Evolutionary conservation across 2,797 vertebrate genomes (phyloP), one percentile per base, ranked within the genome.

Genomic region (Cossypha heuglini): DNA sequence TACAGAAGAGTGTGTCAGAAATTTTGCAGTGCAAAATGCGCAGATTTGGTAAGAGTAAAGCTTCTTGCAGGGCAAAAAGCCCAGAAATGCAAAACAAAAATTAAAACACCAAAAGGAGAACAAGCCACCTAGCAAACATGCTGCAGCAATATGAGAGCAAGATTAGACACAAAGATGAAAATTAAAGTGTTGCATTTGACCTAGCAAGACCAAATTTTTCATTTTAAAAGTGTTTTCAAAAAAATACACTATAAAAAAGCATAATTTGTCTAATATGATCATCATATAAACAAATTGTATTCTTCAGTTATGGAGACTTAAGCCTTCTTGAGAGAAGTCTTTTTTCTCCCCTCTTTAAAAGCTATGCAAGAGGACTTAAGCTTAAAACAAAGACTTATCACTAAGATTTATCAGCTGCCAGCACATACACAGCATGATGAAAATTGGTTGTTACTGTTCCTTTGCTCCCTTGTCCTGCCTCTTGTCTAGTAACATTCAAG

Each of bases 121-220:
- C 59, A 97, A 98, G 95, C 96, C 97, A 96, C 96, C 94, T 97
- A 96, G 97, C 97, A 97, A 96, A 97, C 98, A 98, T 98, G 98
- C 98, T 89, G 95, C 37, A 97, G 94, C 96, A 93, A 49, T 28
- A 38, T 63, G 67, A 95, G 69, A 88, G 93, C 92, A 92, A 96
- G 89, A 93, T 93, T 91, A 90, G 91, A 88, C 11, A 88, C 20
- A 64, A 95, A 86, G 88, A 93, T 88, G 72, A 91, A 91, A 95
- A 80, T 37, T 51, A 52, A 94, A 82, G 45, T 61, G 18, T 37
- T 84, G 5, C 18, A 43, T 71, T 68, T 68, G 64, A 92, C 40
- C 67, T 54, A 73, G 21, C 24, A 54, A 91, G 63, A 72, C 35
- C 63, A 73, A 63, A 42, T 45, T 61, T 79, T 49, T 77, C 2